Evolutionary conservation across 1,140 invertebrate genomes (phyloP).

Genomic region (Drosophila setifemur): DNA sequence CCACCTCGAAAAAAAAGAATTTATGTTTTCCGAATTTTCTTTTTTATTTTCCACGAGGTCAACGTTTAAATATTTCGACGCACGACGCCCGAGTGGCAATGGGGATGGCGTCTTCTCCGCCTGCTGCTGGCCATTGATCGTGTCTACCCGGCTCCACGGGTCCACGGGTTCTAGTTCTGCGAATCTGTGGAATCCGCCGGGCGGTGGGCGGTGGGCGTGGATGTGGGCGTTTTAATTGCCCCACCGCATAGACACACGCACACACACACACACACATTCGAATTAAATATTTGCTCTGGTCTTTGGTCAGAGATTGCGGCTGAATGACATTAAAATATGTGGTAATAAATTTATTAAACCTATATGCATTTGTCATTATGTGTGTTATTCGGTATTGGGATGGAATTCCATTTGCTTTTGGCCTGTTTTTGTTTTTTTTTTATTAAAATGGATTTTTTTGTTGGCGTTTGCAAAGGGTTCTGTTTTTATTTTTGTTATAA

Average conservation of each 20-base stretch:
- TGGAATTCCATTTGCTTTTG: constrained; percentile 1
- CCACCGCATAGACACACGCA: constrained; percentile 22
- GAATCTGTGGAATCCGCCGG: constrained; percentile 27
- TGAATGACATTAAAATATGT: constrained; percentile 62
- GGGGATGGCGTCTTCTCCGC: constrained; percentile 38
- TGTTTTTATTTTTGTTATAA: not conserved
- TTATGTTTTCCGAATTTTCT: constrained; percentile 58
- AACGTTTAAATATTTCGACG: constrained; percentile 65
- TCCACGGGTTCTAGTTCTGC: too few relatives aligned
- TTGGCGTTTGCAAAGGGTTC: too few relatives aligned
- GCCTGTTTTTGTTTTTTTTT: not conserved
- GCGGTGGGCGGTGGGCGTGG: constrained; percentile 28
- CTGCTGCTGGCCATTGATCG: constrained; percentile 43
- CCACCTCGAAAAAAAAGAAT: constrained; percentile 37
- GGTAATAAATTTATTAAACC: constrained; percentile 52
- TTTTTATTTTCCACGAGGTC: constrained; percentile 59
- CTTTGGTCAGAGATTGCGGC: constrained; percentile 33
- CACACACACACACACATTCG: constrained; percentile 1
- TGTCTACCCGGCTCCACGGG: too few relatives aligned
- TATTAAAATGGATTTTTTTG: too few relatives aligned
- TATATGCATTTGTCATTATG: constrained; percentile 27
- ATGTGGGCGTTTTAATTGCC: constrained; percentile 69
- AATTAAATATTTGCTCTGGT: constrained; percentile 58
- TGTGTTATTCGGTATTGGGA: not conserved
- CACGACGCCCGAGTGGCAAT: constrained; percentile 43